A percentile compares a stretch with the other conserved stretches of the same genome.
Conservation (phyloP, 2,888 invertebrate species). For the Tetramorium bicarinatum region DNA sequence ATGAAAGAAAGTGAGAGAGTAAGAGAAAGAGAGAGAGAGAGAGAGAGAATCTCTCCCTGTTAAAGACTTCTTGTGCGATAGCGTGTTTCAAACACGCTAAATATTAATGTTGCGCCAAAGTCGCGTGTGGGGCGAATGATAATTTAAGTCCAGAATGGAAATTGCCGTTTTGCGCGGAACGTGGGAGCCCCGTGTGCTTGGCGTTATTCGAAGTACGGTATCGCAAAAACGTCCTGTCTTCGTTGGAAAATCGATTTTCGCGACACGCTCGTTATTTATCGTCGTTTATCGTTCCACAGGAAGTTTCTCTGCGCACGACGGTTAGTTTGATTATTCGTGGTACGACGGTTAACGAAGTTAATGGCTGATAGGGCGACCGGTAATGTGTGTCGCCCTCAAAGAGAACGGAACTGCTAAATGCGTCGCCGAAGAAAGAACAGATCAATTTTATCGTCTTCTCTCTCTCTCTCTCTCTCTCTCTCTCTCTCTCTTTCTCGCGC, state of each 20-base stretch:
- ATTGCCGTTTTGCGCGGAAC: constrained; percentile 22
- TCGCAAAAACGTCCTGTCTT: constrained; percentile 25
- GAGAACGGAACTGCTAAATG: background rate
- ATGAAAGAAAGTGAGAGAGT: background rate
- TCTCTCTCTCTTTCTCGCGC: background rate
- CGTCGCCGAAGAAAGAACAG: background rate
- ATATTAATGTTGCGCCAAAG: constrained; percentile 20
- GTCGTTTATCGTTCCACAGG: constrained; percentile 29
- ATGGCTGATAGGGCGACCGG: constrained; percentile 6
- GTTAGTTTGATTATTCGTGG: constrained; percentile 46
- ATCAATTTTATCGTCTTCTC: background rate
- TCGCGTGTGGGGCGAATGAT: constrained; percentile 34
- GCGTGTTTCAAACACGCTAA: constrained; percentile 17
- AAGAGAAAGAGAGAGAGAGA: background rate
- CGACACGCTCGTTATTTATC: constrained; percentile 28
- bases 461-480: background rate
- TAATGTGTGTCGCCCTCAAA: constrained; percentile 13
- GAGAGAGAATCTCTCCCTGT: background rate
- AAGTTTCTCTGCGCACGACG: constrained; percentile 23
- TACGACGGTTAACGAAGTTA: constrained; percentile 29
- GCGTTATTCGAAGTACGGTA: background rate
- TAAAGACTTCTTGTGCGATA: constrained; percentile 7
- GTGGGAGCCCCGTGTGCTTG: background rate
- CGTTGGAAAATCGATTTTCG: constrained; percentile 47
- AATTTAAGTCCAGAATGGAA: constrained; percentile 27